These are phyloP conservation scores for Trinorchestia longiramus DNA, from an alignment of 1,140 invertebrate species.

Conservation along the genomic window DNA sequence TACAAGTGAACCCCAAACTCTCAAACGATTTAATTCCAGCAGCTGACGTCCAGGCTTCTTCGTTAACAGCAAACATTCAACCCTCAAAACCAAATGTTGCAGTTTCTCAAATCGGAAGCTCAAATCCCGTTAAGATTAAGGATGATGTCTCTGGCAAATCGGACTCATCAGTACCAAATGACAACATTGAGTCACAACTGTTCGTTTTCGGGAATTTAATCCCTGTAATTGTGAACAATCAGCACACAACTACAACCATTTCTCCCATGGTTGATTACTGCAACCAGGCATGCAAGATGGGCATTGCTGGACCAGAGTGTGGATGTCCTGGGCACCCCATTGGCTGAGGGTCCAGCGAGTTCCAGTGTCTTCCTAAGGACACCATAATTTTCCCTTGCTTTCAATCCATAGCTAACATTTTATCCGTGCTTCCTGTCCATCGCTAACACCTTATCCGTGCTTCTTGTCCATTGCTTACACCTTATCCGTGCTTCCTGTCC, in stretches of 20 bases:
- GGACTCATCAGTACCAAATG: background rate
- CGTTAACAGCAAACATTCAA: background rate
- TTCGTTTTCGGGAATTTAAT: background rate
- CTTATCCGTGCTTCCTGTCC: no score
- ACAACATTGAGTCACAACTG: background rate
- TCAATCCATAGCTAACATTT: no score
- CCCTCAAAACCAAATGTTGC: background rate
- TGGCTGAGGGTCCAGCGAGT: background rate
- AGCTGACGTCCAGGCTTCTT: background rate
- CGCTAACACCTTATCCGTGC: no score
- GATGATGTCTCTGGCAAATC: background rate
- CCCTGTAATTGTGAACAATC: background rate
- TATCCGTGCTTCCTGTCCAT: no score
- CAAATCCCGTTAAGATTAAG: background rate
- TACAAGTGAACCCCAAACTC: background rate
- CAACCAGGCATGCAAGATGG: background rate
- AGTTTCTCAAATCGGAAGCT: background rate
- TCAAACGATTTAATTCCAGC: background rate
- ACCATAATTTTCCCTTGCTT: no score
- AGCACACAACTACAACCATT: background rate
- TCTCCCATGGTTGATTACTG: background rate
- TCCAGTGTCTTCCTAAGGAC: background rate
- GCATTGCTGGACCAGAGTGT: slow-evolving; percentile 21
- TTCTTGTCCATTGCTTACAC: no score
- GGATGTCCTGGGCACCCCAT: background rate